Conservation (phyloP, 2,797 vertebrate species). For the Cuculus canorus region DNA sequence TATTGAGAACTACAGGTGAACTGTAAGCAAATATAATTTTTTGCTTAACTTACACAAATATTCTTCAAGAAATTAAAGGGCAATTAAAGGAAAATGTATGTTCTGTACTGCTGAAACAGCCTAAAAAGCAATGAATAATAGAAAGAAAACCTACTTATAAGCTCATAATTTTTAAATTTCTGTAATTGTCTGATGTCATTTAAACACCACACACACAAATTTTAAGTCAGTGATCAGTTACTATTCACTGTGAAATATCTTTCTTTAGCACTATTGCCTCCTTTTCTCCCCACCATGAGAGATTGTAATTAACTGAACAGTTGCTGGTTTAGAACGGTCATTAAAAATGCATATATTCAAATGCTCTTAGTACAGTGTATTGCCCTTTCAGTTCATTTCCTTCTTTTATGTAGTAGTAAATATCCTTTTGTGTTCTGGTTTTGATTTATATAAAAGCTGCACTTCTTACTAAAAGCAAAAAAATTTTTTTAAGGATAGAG, state of each 20-base stretch:
- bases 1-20: slow-evolving; percentile 14
- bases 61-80: slow-evolving; percentile 21
- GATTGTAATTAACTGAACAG: slow-evolving; percentile 76
- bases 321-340: slow-evolving; percentile 65
- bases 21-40: slow-evolving; percentile 27
- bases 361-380: slow-evolving; percentile 4
- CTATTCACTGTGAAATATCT: slow-evolving; percentile 43
- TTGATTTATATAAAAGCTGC: slow-evolving; percentile 61
- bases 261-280: neutral
- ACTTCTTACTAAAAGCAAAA: slow-evolving; percentile 10
- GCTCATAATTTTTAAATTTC: slow-evolving; percentile 24
- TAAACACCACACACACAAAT: neutral
- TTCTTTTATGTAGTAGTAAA: slow-evolving; percentile 55
- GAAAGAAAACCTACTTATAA: slow-evolving; percentile 50
- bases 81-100: slow-evolving; percentile 25
- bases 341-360: slow-evolving; percentile 71
- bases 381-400: slow-evolving; percentile 50
- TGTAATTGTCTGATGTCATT: slow-evolving; percentile 21
- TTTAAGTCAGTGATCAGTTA: slow-evolving; percentile 43
- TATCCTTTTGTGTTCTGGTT: slow-evolving; percentile 47
- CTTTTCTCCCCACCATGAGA: slow-evolving; percentile 57
- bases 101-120: neutral
- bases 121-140: neutral
- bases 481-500: neutral
- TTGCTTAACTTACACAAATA: slow-evolving; percentile 45